Evolutionary conservation across 2,888 invertebrate genomes (phyloP).

Genomic region (Epinotia demarniana): DNA sequence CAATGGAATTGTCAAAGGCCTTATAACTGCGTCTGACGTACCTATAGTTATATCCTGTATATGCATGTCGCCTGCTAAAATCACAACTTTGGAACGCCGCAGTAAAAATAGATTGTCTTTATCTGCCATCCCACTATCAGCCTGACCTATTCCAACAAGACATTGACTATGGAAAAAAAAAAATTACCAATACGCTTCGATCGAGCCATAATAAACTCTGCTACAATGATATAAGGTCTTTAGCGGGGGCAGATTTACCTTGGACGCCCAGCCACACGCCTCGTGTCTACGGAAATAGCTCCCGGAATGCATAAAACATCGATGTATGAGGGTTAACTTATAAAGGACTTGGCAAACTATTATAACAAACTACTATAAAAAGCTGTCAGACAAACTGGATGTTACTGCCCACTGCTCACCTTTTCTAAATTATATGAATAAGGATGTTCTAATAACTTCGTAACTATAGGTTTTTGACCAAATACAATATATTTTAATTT

Average conservation of each 20-base stretch:
- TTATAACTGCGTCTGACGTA: neutral
- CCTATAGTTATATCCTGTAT: neutral
- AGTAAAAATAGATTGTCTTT: constrained; percentile 35
- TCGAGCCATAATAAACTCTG: constrained; percentile 1
- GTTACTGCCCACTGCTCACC: too few relatives aligned
- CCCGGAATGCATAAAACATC: constrained; percentile 36
- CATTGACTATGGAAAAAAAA: constrained; percentile 24
- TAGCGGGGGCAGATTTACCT: constrained; percentile 7
- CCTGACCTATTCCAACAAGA: constrained; percentile 44
- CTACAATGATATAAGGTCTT: neutral
- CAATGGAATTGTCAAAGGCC: neutral
- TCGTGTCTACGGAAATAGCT: constrained; percentile 40
- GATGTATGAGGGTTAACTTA: constrained; percentile 19
- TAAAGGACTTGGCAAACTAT: neutral
- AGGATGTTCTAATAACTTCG: too few relatives aligned
- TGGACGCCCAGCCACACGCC: constrained; percentile 30
- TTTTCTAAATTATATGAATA: too few relatives aligned
- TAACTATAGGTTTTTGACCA: too few relatives aligned
- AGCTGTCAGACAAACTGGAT: too few relatives aligned
- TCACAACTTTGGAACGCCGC: constrained; percentile 2
- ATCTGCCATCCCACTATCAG: constrained; percentile 38
- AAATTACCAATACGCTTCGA: neutral
- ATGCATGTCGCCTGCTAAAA: constrained; percentile 17
- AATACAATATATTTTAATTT: too few relatives aligned
- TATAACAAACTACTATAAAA: neutral